Base-by-base conservation (phyloP, 2,797 vertebrate species). In the Sebastes jordani region DNA sequence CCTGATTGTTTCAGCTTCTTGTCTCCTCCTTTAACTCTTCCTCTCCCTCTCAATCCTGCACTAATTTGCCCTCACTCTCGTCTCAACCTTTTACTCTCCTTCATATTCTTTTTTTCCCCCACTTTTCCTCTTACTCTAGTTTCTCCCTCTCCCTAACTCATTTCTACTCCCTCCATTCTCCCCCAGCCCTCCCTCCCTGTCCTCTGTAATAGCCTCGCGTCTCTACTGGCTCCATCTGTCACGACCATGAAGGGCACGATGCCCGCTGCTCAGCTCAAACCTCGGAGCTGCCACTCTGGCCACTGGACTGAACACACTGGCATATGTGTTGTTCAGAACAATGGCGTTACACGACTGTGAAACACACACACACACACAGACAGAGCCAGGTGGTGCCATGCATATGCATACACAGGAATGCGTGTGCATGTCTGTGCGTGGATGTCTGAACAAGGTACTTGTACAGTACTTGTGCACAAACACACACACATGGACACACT, bases 181-280 rank as follows among this genome's bases (percentile, higher is more conserved):
- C 27, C 46, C 63, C 58, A 20, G 4, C 61, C 64, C 68, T 52
- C 71, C 70, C 36, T 52, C 62, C 54, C 49, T 38, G 58, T 86
- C 78, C 74, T 80, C 75, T 78, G 81, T 88, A 90, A 91, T 83
- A 90, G 89, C 72, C 76, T 81, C 20, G 27, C 46, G 68, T 89
- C 84, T 91, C 87, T 67, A 81, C 84, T 83, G 84, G 80, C 88
- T 91, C 93, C 90, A 91, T 93, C 90, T 94, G 91, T 90, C 88
- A 85, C 56, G 71, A 86, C 80, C 89, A 83, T 88, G 89, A 93
- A 93, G 91, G 88, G 86, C 93, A 90, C 76, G 11, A 59, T 88
- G 91, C 88, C 84, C 81, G 78, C 86, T 90, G 89, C 86, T 87
- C 84, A 84, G 86, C 82, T 75, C 83, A 72, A 85, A 84, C 80